Evolutionary conservation across 2,113 vertebrate species (phyloP).

Genomic region (Pygathrix nemaeus): DNA sequence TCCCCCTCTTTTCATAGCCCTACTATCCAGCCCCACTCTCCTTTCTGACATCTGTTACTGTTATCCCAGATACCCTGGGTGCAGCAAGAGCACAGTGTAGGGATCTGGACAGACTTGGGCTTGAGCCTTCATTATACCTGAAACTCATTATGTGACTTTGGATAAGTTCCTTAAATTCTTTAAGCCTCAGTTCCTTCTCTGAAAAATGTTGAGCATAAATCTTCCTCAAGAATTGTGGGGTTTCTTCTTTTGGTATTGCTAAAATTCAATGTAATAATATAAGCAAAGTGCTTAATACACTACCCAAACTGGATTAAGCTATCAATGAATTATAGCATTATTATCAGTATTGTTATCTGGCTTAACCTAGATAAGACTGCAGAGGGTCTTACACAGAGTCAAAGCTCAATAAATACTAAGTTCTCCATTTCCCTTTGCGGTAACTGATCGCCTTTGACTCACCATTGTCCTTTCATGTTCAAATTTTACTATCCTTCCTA

Average conservation of each 20-base stretch:
- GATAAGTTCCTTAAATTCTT: neutral
- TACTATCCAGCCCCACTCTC: accelerated
- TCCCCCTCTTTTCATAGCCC: neutral
- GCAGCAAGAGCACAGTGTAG: accelerated
- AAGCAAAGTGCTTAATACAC: neutral
- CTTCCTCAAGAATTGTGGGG: neutral
- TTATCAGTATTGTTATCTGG: neutral
- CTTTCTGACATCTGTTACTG: neutral
- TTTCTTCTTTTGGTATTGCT: neutral
- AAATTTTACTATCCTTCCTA: neutral
- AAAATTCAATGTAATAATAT: neutral
- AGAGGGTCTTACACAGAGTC: neutral
- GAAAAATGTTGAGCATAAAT: neutral
- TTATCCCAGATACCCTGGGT: neutral
- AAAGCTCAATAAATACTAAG: neutral
- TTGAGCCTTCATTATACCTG: neutral
- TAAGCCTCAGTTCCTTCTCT: neutral
- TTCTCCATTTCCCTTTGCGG: neutral
- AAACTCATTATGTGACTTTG: accelerated
- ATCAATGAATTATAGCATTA: neutral
- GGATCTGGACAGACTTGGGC: accelerated
- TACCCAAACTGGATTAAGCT: neutral
- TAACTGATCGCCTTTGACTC: neutral
- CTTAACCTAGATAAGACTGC: neutral
- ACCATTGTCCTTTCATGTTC: neutral